Conservation (phyloP, 1,140 invertebrate genomes). For the Mesaphorura yosii region DNA sequence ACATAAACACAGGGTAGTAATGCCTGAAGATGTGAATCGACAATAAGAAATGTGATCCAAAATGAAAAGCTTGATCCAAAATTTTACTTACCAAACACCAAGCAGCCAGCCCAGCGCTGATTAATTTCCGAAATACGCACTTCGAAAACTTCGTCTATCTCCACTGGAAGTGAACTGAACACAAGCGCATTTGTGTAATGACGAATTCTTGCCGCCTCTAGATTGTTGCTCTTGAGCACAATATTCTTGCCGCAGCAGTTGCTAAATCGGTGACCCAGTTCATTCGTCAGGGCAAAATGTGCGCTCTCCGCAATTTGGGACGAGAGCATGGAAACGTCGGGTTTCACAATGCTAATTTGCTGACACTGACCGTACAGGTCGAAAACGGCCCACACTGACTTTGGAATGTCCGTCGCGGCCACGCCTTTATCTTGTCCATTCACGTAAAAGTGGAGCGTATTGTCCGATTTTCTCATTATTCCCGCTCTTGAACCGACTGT, state of each 20-base stretch:
- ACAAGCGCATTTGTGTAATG: constrained; percentile 48
- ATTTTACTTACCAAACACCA: no score
- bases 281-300: constrained; percentile 27
- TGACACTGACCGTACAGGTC: constrained; percentile 90
- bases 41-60: no score
- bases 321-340: constrained; percentile 32
- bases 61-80: no score
- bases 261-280: constrained; percentile 38
- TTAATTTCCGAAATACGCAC: constrained; percentile 48
- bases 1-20: constrained; percentile 55
- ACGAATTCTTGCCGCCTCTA: constrained; percentile 49
- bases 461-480: constrained; percentile 74
- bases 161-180: constrained; percentile 41
- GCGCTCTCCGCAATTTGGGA: constrained; percentile 31
- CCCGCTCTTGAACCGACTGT: constrained; percentile 64
- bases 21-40: no score
- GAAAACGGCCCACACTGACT: constrained; percentile 71
- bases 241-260: constrained; percentile 65
- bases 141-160: constrained; percentile 45
- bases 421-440: constrained; percentile 81
- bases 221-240: constrained; percentile 51
- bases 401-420: constrained; percentile 69
- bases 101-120: constrained; percentile 56
- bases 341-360: no score
- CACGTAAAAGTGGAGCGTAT: constrained; percentile 75